Evolutionary conservation across 2,797 vertebrate genomes (phyloP), one percentile per base, ranked within the genome.

Genomic region (Fundulus diaphanus): DNA sequence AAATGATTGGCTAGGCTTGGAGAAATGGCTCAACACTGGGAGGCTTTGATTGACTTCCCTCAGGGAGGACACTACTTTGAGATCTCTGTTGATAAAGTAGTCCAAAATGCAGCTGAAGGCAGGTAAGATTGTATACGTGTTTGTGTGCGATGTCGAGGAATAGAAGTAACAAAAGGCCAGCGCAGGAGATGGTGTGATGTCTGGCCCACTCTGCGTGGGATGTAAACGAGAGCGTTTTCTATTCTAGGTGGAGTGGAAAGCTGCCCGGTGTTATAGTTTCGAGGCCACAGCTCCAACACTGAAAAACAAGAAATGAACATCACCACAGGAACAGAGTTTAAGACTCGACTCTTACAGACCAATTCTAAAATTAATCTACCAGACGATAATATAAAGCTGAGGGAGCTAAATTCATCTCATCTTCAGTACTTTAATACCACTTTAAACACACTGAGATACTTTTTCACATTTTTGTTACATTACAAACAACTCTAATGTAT

Each of bases 1-100:
- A 93, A 95, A 94, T 93, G 87, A 93, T 94, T 90, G 88, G 92
- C 89, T 90, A 49, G 82, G 83, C 73, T 75, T 51, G 78, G 82
- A 91, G 85, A 89, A 90, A 89, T 83, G 85, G 85, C 86, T 86
- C 75, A 88, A 90, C 31, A 73, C 90, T 88, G 91, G 85, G 90
- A 92, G 81, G 87, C 85, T 89, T 88, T 93, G 92, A 94, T 93
- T 91, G 92, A 92, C 92, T 93, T 93, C 87, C 84, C 86, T 81
- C 67, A 51, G 82, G 86, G 82, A 79, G 76, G 77, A 84, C 80
- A 72, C 80, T 85, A 87, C 74, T 85, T 65, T n/a, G 40, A 82
- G 80, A 82, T 80, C 71, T 84, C 42, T 24, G 79, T 77, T 89
- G 85, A 90, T 87, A 68, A 70, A 85, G 75, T 76, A 69, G 68